Evolutionary conservation across 2,113 vertebrate genomes (phyloP), one percentile per base, ranked within the genome.

Genomic region (Crotalus helleri): DNA sequence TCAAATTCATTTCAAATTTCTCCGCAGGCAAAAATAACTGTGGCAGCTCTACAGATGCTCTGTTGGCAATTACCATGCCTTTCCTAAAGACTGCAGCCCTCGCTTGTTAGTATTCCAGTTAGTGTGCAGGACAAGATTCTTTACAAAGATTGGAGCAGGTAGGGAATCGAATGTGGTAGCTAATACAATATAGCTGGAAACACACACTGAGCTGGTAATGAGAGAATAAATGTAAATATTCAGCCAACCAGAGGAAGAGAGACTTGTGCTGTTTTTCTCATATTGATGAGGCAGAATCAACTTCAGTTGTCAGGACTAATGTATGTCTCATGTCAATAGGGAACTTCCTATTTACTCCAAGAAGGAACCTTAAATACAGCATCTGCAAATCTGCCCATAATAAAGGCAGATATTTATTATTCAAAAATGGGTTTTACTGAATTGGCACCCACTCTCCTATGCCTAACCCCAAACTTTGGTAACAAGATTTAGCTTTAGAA

Each of bases 91-190:
- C 53, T 85, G 51, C 55, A 95, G 94, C 44, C 46, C 59, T 55
- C 44, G 9, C 1, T 92, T 95, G 95, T 94, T 93, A 88, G 85
- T 74, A 58, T 94, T 96, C 92, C 91, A 44, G 51, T 89, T 94
- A 59, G 92, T 13, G 90, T 53, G 69, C 88, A 87, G 61, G 91
- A 95, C 19, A 91, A 93, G 57, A 19, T 58, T 58, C 90, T 96
- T 96, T 94, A 94, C 74, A 95, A 92, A 39, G 19, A 90, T 44
- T 85, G 51, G 93, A 90, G 55, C 10, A 94, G 94, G 94, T 15
- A 3, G 2, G 5, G 90, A 85, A 91, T 94, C 2, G 88, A 89
- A 94, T 21, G 12, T 5, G 85, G 91, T 69, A 3, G n/a, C 44
- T 92, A 94, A 93, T 90, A 33, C 1, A 53, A 9, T 0, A 23